Evolutionary conservation across 2,113 vertebrate genomes (phyloP).

Genomic region (Myiagra hebetior): DNA sequence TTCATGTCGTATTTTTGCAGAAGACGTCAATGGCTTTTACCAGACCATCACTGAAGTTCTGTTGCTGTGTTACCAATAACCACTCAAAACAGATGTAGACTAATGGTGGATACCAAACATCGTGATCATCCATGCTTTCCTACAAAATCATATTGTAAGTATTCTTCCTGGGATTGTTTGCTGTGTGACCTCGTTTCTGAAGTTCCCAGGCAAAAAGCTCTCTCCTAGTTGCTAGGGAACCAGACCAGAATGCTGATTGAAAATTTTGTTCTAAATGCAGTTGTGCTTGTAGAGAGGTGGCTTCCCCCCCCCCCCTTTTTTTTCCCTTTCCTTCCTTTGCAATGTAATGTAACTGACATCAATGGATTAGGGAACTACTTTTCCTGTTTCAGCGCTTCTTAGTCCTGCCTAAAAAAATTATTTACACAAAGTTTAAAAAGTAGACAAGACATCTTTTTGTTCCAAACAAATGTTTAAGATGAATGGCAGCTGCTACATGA

Average conservation of each 20-base stretch:
- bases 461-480: neutral
- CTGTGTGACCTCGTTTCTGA: neutral
- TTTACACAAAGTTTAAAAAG: conserved; percentile 37
- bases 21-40: neutral
- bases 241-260: neutral
- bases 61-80: neutral
- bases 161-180: neutral
- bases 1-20: neutral
- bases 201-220: neutral
- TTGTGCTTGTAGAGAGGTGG: neutral
- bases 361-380: neutral
- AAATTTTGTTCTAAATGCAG: neutral
- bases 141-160: neutral
- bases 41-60: neutral
- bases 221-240: neutral
- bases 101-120: neutral
- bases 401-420: conserved; percentile 26
- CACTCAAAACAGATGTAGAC: neutral
- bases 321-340: neutral
- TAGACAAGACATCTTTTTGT: conserved; percentile 28
- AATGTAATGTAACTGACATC: neutral
- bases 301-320: too few species aligned
- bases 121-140: neutral
- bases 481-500: neutral
- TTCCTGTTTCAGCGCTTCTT: conserved; percentile 35